Evolutionary conservation across 1,140 invertebrate genomes (phyloP).

Genomic region (Dicyema japonicum): DNA sequence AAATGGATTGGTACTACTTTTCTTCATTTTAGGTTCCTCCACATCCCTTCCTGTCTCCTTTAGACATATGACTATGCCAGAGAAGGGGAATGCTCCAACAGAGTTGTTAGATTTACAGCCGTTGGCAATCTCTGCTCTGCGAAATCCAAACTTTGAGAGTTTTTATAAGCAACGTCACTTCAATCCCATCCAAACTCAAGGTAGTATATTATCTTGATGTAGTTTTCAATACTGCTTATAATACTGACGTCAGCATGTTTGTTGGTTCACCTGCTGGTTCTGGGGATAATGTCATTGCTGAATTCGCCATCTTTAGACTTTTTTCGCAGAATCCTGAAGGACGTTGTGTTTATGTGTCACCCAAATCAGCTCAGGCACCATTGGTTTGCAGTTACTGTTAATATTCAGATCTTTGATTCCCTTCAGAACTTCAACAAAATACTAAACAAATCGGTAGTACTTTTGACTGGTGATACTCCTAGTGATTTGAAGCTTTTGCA

Average conservation of each 20-base stretch:
- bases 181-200: conserved; percentile 90
- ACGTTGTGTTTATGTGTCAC: conserved; percentile 60
- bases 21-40: conserved; percentile 28
- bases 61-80: conserved; percentile 71
- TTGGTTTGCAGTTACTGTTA: conserved; percentile 62
- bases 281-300: conserved; percentile 77
- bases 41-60: conserved; percentile 86
- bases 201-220: conserved; percentile 8
- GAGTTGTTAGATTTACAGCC: conserved; percentile 89
- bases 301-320: conserved; percentile 66
- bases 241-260: conserved; percentile 90
- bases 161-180: conserved; percentile 57
- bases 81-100: conserved; percentile 84
- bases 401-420: no score
- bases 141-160: conserved; percentile 48
- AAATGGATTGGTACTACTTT: conserved; percentile 22
- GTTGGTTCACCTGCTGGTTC: conserved; percentile 82
- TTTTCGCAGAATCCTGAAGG: conserved; percentile 26
- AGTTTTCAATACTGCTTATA: conserved; percentile 91
- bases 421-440: conserved; percentile 43
- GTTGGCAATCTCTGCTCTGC: conserved; percentile 37
- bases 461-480: conserved; percentile 82
- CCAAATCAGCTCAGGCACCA: conserved; percentile 59
- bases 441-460: conserved; percentile 47
- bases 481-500: conserved; percentile 57